Percentiles rank a stretch among this genome's conserved stretches.
These are phyloP conservation scores for Euphonia xanthogaster DNA, from an alignment of 2,797 vertebrate genomes.

Conservation along the genomic window DNA sequence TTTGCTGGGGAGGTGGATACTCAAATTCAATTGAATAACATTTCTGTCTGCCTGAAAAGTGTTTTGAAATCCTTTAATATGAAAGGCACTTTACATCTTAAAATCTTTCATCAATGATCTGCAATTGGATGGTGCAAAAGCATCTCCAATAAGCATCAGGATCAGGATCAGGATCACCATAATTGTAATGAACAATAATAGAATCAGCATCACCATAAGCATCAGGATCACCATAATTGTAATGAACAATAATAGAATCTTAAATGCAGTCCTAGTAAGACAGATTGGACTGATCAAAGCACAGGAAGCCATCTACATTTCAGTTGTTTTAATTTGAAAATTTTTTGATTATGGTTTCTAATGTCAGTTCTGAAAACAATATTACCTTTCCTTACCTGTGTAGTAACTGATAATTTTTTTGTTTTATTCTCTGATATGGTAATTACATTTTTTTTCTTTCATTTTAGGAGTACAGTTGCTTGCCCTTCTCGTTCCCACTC, in stretches of 20 bases:
- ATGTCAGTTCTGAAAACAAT: not conserved
- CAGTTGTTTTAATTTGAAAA: not conserved
- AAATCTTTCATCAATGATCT: not conserved
- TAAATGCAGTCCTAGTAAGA: not conserved
- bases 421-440: not conserved
- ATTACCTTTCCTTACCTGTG: not conserved
- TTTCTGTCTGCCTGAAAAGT: not conserved
- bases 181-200: not conserved
- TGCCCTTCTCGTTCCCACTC: conserved; percentile 92
- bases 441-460: not conserved
- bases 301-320: not conserved
- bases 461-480: conserved; percentile 89
- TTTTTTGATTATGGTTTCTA: not conserved
- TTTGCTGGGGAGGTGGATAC: not conserved
- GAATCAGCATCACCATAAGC: not conserved
- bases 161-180: not conserved
- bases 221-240: not conserved
- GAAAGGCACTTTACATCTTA: not conserved
- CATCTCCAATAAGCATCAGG: not conserved
- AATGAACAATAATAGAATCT: not conserved
- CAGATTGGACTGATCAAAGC: not conserved
- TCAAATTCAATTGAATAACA: not conserved
- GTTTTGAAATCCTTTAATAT: not conserved
- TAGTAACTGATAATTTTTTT: not conserved
- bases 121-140: not conserved